Conservation (phyloP, 2,797 vertebrate species). For the Crotalus adamanteus region DNA sequence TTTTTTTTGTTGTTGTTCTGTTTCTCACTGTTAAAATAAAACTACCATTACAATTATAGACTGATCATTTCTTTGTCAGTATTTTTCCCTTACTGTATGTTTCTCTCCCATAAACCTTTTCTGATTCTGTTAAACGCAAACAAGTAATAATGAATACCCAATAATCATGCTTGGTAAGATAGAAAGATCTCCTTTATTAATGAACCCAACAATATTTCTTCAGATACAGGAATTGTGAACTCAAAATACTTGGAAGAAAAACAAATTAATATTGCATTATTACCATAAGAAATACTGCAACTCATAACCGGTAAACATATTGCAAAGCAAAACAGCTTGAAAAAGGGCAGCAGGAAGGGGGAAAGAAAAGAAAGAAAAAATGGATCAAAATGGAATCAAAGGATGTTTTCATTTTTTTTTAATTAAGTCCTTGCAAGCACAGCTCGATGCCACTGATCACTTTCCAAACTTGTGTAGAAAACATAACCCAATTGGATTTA, state of each 20-base stretch:
- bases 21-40: no score
- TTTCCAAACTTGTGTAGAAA: constrained; percentile 74
- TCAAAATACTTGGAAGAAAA: constrained; percentile 75
- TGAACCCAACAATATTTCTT: constrained; percentile 77
- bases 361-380: constrained; percentile 70
- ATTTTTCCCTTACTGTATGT: no score
- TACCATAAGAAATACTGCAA: constrained; percentile 73
- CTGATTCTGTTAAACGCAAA: neutral
- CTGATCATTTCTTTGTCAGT: no score
- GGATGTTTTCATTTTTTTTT: constrained; percentile 67
- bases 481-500: constrained; percentile 71
- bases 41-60: no score
- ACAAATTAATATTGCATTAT: constrained; percentile 79
- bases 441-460: constrained; percentile 78
- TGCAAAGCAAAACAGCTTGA: constrained; percentile 83
- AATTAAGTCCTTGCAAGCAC: constrained; percentile 80
- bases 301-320: constrained; percentile 74
- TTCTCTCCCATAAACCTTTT: neutral
- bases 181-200: constrained; percentile 82
- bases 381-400: constrained; percentile 75
- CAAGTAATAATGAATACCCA: neutral
- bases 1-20: no score
- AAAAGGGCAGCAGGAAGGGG: constrained; percentile 53
- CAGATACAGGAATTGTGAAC: constrained; percentile 79
- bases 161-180: constrained; percentile 62